Evolutionary conservation across 1,140 invertebrate genomes (phyloP), one percentile per base, ranked within the genome.

Genomic region (honey bee (Apis mellifera)): DNA sequence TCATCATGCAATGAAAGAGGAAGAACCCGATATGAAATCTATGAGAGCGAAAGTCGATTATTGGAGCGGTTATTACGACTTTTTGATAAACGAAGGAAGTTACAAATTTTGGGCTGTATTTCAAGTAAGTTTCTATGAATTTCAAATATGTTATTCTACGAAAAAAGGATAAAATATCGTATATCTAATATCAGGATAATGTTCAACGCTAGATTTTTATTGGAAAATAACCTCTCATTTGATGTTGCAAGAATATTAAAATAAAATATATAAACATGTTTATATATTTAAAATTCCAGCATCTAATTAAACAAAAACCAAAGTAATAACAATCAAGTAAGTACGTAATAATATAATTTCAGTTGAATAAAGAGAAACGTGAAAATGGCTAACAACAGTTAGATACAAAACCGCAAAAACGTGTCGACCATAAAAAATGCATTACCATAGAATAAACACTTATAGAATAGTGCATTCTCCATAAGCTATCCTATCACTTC

Each of bases 81-180:
- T 97, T 90, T 95, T 97, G 64, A 97, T 98, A 84, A 97, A 97
- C 83, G 97, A 97, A 90, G 97, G 96, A 0, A 97, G 97, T 23
- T 98, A 97, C 92, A 98, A 97, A 91, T 97, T 98, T 90, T 98
- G 97, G 97, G 97, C 97, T 19, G 96, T 95, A 15, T 97, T 97
- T 93, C 97, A 97, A 94, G 96, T 97, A 93, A 91, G 74, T 77
- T 55, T 50, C 60, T 11, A 60, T 32, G 9, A 65, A 19, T 65
- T 65, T 15, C 32, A 42, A 42, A 42, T 42, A 42, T 42, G 32
- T 7, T 42, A 42, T 42, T 42, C 32, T 42, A 42, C 7, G 4
- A 2, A 42, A 42, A n/a, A 42, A 42, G 32, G 32, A 42, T 42
- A 42, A 42, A 42, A 42, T 42, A 42, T 42, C 32, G 7, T 42